Base-by-base conservation (phyloP, 2,888 invertebrate species). In the Agrochola lota region DNA sequence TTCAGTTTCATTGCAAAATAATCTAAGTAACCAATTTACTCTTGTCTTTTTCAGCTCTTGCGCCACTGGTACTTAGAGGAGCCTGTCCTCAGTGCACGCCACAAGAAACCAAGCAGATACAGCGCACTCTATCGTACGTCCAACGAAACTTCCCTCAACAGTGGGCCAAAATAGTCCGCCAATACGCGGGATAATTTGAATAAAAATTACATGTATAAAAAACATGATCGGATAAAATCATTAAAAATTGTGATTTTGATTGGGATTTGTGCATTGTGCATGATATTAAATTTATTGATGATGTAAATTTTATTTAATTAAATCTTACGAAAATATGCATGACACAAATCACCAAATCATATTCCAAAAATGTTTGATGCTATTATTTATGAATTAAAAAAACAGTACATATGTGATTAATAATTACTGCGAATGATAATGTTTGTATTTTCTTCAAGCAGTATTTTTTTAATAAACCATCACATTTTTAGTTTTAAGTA, bases 121-220 rank as follows among this genome's bases (percentile, higher is more conserved):
- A 98, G 92, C 97, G 97, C 92, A 98, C 98, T 52, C 96, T 98
- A 20, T 97, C 98, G 30, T 98, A 98, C 94, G 97, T 98, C 74
- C 98, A 98, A 91, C 96, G 98, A 88, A 97, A 98, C 93, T 98
- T 97, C 91, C 98, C 98, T 11, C 98, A 98, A 89, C 98, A 98
- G 93, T 98, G 98, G 98, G 97, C 97, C 74, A 98, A 97, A 94
- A 97, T 98, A 86, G 96, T 98, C 35, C 97, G 97, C 91, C 97
- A 98, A 89, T 98, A 98, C 91, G 97, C 97, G 17, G 97, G 97
- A 79, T 97, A 92, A 91, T 63, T 68, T 46, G 68, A 62, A 30
- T 70, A 63, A 62, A 60, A 49, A 9, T 55, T 26, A 69, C 62
- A 70, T 73, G 74, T 85, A 17, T 69, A 46, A n/a, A 80, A 62